phyloP scores from a whole-genome alignment of 2,888 invertebrate species.

The Limnephilus rhombicus region DNA sequence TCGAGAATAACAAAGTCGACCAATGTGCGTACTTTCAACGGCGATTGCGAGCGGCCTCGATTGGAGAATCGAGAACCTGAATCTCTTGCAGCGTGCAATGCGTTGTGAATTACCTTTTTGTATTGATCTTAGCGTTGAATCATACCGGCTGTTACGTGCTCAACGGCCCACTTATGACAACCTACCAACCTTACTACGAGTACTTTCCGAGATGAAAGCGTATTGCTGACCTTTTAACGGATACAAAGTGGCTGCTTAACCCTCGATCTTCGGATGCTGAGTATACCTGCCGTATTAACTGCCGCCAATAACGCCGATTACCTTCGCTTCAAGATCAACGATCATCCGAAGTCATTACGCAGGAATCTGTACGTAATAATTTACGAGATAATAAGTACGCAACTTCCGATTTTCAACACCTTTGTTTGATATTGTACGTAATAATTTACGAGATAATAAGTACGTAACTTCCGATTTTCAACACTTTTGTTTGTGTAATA shows the following conservation, averaged over 20 bases:
- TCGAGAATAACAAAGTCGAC: no score
- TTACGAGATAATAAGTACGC: not conserved
- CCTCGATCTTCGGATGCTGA: not conserved
- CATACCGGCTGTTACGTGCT: not conserved
- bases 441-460: not conserved
- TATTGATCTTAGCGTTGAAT: conserved; percentile 1
- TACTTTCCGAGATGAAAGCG: not conserved
- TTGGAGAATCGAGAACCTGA: no score
- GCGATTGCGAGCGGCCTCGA: no score
- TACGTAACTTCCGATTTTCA: not conserved
- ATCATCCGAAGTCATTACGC: not conserved
- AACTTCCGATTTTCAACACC: not conserved
- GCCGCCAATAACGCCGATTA: not conserved
- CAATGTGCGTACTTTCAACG: no score
- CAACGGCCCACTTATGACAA: not conserved
- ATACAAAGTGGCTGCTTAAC: not conserved
- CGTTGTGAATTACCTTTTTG: not conserved
- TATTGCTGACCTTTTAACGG: not conserved
- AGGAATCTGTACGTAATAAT: not conserved
- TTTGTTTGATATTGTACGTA: not conserved
- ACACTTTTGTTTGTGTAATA: no score
- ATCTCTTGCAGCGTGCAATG: not conserved
- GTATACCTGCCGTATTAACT: not conserved
- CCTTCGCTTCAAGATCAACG: not conserved
- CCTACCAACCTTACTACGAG: not conserved